A percentile compares a stretch with the other conserved stretches of the same genome.
These are phyloP conservation scores for Acromyrmex heyeri DNA, from an alignment of 1,140 invertebrate species.

Conservation along the genomic window DNA sequence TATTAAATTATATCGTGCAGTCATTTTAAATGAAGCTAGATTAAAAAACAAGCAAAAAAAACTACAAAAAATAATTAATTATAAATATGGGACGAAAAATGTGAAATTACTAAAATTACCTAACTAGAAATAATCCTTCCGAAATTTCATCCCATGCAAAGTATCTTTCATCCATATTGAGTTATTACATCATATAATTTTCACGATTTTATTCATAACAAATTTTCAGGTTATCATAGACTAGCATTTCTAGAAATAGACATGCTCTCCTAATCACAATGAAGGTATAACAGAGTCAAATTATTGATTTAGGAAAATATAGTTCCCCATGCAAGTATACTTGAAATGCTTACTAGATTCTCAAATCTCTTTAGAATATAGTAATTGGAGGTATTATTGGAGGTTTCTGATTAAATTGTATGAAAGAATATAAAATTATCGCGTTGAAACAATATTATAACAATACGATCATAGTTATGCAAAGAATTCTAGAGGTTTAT, in stretches of 20 bases:
- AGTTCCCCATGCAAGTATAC: background rate
- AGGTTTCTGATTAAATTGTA: background rate
- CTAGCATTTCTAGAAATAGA: conserved; percentile 36
- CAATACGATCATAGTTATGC: background rate
- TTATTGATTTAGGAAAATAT: conserved; percentile 67
- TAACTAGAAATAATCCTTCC: conserved; percentile 82
- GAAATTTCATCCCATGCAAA: conserved; percentile 86
- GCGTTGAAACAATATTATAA: background rate
- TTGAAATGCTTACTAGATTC: background rate
- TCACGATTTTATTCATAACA: conserved; percentile 23
- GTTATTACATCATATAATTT: conserved; percentile 31
- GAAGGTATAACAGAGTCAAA: conserved; percentile 51
- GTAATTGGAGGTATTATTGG: background rate
- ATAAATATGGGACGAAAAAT: background rate
- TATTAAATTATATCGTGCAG: background rate
- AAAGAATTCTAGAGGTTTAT: too few species aligned
- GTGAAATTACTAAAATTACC: conserved; percentile 74
- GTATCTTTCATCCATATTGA: conserved; percentile 76
- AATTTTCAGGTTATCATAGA: conserved; percentile 60
- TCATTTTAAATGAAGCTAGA: background rate
- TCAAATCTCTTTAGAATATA: background rate
- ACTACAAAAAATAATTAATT: background rate
- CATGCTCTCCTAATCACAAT: conserved; percentile 32
- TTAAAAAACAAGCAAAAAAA: background rate
- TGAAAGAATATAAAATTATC: background rate